Conservation (phyloP, 2,113 vertebrate genomes). For the Leptobrachium ailaonicum region DNA sequence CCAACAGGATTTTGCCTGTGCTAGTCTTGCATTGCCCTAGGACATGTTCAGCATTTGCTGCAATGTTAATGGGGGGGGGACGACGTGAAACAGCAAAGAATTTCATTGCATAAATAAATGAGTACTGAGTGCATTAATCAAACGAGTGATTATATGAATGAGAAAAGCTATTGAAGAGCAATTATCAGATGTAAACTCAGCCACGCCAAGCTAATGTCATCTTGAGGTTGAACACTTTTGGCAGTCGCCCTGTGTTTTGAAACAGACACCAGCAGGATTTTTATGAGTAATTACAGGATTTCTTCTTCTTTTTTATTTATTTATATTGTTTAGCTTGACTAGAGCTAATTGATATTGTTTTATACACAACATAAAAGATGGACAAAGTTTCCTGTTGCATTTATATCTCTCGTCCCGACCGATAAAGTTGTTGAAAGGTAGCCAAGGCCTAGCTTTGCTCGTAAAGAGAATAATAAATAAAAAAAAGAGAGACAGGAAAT, state of each 20-base stretch:
- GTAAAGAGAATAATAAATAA: background rate
- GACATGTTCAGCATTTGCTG: constrained; percentile 42
- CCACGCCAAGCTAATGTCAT: constrained; percentile 72
- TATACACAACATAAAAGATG: constrained; percentile 11
- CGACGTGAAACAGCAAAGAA: constrained; percentile 35
- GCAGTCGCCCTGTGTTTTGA: constrained; percentile 54
- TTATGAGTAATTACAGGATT: constrained; percentile 31
- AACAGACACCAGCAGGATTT: constrained; percentile 47
- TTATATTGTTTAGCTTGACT: background rate
- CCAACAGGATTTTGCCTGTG: constrained; percentile 24
- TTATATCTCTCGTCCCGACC: background rate
- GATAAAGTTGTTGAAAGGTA: constrained; percentile 26
- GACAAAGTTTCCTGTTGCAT: constrained; percentile 3
- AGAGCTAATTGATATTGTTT: constrained; percentile 37
- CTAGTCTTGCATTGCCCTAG: constrained; percentile 29
- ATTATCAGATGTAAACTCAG: constrained; percentile 82
- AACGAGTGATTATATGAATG: constrained; percentile 73
- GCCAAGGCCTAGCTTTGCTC: background rate
- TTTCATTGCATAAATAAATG: constrained; percentile 56
- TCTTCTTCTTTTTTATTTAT: constrained; percentile 1
- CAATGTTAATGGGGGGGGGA: constrained; percentile 19
- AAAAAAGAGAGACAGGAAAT: constrained; percentile 12
- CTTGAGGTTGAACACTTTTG: constrained; percentile 68
- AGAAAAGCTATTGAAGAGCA: constrained; percentile 79
- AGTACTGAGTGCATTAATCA: constrained; percentile 77